Conservation (phyloP, 1,140 invertebrate species). For the Bombus fervidus region DNA sequence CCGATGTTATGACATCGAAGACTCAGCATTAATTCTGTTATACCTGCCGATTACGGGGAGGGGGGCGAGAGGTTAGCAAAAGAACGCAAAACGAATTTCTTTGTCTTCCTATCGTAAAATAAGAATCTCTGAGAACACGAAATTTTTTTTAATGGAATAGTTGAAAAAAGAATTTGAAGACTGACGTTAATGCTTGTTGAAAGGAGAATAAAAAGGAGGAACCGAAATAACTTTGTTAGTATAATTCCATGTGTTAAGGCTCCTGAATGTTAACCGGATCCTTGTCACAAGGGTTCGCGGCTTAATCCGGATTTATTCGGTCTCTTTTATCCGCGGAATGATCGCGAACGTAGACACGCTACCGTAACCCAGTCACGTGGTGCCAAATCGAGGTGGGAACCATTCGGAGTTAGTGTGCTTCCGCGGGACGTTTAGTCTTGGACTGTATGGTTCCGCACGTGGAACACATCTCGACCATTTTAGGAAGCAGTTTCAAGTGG, state of each 20-base stretch:
- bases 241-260: conserved; percentile 8
- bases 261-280: conserved; percentile 17
- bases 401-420: conserved; percentile 3
- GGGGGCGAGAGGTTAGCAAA: no score
- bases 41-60: background rate
- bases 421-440: conserved; percentile 37
- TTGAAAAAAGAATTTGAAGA: no score
- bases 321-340: conserved; percentile 65
- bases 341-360: conserved; percentile 50
- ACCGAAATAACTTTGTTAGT: background rate
- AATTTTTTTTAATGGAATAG: background rate
- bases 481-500: conserved; percentile 65
- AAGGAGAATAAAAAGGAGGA: background rate
- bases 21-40: background rate
- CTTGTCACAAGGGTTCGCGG: conserved; percentile 52
- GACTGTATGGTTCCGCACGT: conserved; percentile 46
- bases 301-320: conserved; percentile 71
- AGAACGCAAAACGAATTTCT: background rate
- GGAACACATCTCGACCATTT: conserved; percentile 60
- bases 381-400: background rate
- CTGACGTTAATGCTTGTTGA: background rate
- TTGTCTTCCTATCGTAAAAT: no score
- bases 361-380: conserved; percentile 37
- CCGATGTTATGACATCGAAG: background rate
- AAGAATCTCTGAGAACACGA: background rate